These are phyloP conservation scores for Odontamblyopus rebecca DNA, from an alignment of 2,797 vertebrate species.

Conservation along the genomic window DNA sequence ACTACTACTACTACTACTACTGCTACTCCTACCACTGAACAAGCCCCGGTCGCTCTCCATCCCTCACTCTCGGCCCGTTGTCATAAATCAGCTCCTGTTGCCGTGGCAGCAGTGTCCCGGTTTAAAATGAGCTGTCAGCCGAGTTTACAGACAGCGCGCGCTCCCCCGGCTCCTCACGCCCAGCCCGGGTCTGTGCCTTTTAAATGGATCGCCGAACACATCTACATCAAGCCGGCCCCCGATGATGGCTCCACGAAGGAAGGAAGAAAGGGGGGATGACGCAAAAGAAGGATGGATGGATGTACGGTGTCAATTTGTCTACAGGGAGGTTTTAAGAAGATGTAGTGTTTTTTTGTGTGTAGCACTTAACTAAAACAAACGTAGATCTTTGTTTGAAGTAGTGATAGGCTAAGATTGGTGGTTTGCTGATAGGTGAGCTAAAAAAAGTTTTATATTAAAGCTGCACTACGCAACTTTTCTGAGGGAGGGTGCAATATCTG, in stretches of 20 bases:
- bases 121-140: slow-evolving; percentile 26
- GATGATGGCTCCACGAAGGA: background rate
- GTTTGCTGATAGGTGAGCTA: too few relatives aligned
- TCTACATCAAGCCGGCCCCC: background rate
- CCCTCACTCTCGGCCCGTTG: background rate
- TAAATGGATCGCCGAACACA: slow-evolving; percentile 8
- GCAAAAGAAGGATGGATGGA: background rate
- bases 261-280: background rate
- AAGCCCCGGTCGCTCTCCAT: background rate
- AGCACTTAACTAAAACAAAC: too few relatives aligned
- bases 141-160: slow-evolving; percentile 11
- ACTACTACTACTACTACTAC: background rate
- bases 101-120: slow-evolving; percentile 9
- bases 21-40: background rate
- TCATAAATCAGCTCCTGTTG: slow-evolving; percentile 48
- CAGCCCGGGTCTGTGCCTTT: background rate
- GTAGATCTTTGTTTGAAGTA: too few relatives aligned
- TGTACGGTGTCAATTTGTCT: background rate
- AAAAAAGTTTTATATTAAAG: too few relatives aligned
- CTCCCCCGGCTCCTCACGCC: background rate
- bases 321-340: background rate
- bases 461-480: too few relatives aligned
- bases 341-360: too few relatives aligned
- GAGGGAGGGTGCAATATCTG: too few relatives aligned
- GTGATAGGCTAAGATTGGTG: too few relatives aligned